Evolutionary conservation across 2,888 invertebrate species (phyloP), one percentile per base, ranked within the genome.

Genomic region (Heliconius aoede): DNA sequence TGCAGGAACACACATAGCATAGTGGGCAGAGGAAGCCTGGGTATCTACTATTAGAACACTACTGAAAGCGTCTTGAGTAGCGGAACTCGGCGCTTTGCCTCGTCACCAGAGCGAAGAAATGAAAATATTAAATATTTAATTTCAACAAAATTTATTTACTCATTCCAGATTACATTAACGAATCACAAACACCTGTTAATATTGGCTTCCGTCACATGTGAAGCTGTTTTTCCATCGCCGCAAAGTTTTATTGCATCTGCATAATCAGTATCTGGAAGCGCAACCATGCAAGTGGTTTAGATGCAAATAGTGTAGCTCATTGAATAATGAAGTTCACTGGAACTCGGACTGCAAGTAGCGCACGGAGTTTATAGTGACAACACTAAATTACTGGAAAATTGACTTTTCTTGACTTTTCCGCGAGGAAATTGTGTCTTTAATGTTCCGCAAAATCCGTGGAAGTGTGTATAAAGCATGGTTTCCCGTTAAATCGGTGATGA

Each of bases 291-390:
- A 76, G 69, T 78, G 58, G 51, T 78, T 76, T 76, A 76, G 64
- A 80, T 80, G 80, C 77, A 77, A 78, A 80, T 77, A 74, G 32
- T 68, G 76, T 71, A 65, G 24, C 78, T 75, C 72, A 73, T 76
- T 77, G 76, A 76, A 80, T 80, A 79, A 76, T 71, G 71, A 78
- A 76, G 73, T 72, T 67, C 65, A 76, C 60, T 74, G 55, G 78
- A 78, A 78, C 78, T 78, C 76, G 76, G 78, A n/a, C 71, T 78
- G n/a, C n/a, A 78, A 78, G 67, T 78, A 78, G 72, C 65, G 71
- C 78, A 74, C 76, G 74, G 60, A 55, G 76, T 68, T 69, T 62
- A 61, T 58, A 40, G 64, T 62, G 73, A 74, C 71, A 72, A 64
- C 72, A 36, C 73, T 67, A 62, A 68, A 68, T 68, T 62, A 76